phyloP scores from a whole-genome alignment of 2,888 invertebrate species.

The Lasioglossum figueresi region DNA sequence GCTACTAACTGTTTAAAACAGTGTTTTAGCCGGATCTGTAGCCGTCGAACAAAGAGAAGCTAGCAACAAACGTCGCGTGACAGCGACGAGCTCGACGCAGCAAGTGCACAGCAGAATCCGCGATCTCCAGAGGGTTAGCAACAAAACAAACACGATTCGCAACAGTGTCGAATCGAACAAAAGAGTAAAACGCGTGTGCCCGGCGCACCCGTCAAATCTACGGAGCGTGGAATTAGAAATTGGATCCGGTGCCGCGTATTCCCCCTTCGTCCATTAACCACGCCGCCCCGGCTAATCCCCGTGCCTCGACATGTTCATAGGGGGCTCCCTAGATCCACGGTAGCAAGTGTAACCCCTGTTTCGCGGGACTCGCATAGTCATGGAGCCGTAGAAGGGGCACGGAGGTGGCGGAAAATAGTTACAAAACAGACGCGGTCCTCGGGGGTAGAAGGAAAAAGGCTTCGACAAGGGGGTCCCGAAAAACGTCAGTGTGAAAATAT shows the following conservation, averaged over 20 bases:
- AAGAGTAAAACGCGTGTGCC: constrained; percentile 32
- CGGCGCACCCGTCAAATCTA: constrained; percentile 68
- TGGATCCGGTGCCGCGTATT: constrained; percentile 67
- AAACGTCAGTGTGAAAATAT: constrained; percentile 76
- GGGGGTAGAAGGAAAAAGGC: constrained; percentile 38
- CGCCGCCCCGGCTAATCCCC: constrained; percentile 73
- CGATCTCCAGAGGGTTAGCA: not conserved
- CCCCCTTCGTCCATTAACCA: constrained; percentile 71
- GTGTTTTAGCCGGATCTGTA: not conserved
- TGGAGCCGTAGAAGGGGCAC: constrained; percentile 60
- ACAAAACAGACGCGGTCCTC: constrained; percentile 76
- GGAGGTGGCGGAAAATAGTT: constrained; percentile 79
- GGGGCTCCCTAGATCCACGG: constrained; percentile 39
- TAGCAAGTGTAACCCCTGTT: constrained; percentile 56
- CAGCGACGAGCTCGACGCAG: not conserved
- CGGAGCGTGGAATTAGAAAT: constrained; percentile 73
- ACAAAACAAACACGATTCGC: constrained; percentile 38
- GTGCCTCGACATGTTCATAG: constrained; percentile 26
- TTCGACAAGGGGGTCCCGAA: not conserved
- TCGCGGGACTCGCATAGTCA: constrained; percentile 71
- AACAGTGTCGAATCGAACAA: constrained; percentile 28
- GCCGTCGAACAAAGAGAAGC: not conserved
- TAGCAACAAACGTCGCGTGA: not conserved
- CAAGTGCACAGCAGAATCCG: not conserved
- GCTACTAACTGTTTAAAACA: not conserved